Conservation (phyloP, 1,140 invertebrate species). For the Wasmannia auropunctata region DNA sequence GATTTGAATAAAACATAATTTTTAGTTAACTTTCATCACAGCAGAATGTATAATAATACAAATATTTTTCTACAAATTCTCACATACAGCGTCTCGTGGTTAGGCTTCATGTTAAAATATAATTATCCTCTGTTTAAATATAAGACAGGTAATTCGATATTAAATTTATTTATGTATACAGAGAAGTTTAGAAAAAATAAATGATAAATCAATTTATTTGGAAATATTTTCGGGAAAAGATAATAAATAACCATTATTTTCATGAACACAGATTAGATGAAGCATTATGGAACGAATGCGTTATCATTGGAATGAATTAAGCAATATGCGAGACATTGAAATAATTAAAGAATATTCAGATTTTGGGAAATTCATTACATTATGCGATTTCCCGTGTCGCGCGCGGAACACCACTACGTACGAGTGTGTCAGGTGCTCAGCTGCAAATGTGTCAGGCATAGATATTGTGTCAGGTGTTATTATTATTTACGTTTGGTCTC, state of each 20-base stretch:
- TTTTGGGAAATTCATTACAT: background rate
- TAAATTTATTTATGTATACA: background rate
- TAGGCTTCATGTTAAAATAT: constrained; percentile 24
- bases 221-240: background rate
- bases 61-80: constrained; percentile 15
- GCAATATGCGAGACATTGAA: constrained; percentile 11
- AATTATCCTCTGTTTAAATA: background rate
- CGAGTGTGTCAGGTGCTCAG: no score
- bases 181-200: background rate
- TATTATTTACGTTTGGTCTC: no score
- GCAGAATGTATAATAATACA: background rate
- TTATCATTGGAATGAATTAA: constrained; percentile 8
- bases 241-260: background rate
- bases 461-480: no score
- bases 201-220: background rate
- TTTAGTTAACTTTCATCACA: constrained; percentile 44
- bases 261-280: background rate
- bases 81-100: background rate
- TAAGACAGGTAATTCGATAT: constrained; percentile 4
- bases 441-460: no score
- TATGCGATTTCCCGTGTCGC: no score
- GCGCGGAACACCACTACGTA: no score
- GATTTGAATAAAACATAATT: background rate
- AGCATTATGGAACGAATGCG: background rate
- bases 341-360: constrained; percentile 30